These are phyloP conservation scores for Erythrocercus mccallii DNA, from an alignment of 2,113 vertebrate species.

Conservation along the genomic window DNA sequence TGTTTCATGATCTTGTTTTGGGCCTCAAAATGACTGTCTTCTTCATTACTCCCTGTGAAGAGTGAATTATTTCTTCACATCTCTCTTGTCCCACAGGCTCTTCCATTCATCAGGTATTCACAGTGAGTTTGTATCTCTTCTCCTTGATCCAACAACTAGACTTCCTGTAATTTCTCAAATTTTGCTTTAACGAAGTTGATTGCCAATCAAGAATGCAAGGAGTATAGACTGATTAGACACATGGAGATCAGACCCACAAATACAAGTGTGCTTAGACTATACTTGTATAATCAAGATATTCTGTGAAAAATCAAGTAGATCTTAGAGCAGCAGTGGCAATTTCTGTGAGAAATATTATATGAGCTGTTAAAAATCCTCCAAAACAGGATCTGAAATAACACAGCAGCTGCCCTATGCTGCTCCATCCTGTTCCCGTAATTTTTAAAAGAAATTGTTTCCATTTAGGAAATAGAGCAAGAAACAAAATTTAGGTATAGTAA, in stretches of 20 bases:
- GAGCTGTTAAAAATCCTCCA: background rate
- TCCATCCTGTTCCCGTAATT: background rate
- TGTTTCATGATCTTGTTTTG: background rate
- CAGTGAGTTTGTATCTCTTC: background rate
- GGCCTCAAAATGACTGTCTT: background rate
- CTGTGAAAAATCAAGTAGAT: background rate
- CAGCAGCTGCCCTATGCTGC: background rate
- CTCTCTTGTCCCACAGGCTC: background rate
- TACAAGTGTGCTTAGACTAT: background rate
- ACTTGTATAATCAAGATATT: slow-evolving; percentile 15
- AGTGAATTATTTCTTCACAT: background rate
- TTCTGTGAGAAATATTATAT: background rate
- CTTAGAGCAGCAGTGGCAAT: background rate
- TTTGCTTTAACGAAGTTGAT: background rate
- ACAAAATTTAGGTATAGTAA: background rate
- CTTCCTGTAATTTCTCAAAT: slow-evolving; percentile 40
- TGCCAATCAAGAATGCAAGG: slow-evolving; percentile 20
- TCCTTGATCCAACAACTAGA: background rate
- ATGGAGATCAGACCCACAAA: background rate
- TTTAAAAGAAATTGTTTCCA: background rate
- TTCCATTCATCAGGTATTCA: background rate
- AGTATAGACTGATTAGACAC: background rate
- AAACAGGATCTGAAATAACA: background rate
- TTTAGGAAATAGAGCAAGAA: background rate
- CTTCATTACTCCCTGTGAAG: background rate